phyloP scores from a whole-genome alignment of 2,888 invertebrate species.

The Microctonus brassicae region DNA sequence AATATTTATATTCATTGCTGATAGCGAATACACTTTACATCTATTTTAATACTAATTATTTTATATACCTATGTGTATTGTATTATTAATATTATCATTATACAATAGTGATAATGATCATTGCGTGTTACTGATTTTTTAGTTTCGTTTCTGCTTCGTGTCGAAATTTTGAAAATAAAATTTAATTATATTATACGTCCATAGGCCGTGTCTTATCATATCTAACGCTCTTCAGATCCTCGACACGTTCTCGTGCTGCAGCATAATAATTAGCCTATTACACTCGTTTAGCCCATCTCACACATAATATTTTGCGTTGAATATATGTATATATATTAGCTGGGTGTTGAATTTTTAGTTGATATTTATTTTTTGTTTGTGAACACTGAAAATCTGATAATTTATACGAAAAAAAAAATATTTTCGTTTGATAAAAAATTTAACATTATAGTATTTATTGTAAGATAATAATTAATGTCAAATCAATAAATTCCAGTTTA shows the following conservation, averaged over 20 bases:
- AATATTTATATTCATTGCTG: not conserved
- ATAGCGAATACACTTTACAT: not conserved
- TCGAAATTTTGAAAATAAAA: slow-evolving; percentile 49
- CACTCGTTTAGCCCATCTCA: slow-evolving; percentile 42
- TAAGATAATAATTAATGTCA: too few species aligned
- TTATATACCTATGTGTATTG: not conserved
- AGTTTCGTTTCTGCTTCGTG: not conserved
- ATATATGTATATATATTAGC: slow-evolving; percentile 51
- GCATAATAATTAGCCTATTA: slow-evolving; percentile 70
- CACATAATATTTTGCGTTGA: not conserved
- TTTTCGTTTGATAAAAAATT: too few species aligned
- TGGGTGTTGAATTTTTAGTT: too few species aligned
- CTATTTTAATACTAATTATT: not conserved
- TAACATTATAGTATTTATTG: too few species aligned
- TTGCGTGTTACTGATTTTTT: slow-evolving; percentile 7
- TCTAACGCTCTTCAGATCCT: slow-evolving; percentile 66
- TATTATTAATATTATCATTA: too few species aligned
- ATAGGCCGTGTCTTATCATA: slow-evolving; percentile 67
- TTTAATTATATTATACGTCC: slow-evolving; percentile 62
- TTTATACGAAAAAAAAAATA: too few species aligned
- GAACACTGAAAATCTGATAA: too few species aligned
- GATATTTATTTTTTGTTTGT: too few species aligned
- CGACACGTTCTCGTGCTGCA: slow-evolving; percentile 59
- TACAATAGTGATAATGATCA: too few species aligned
- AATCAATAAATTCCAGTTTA: too few species aligned